Conservation (phyloP, 92 coral and sea anemone genomes). For the Palythoa caribaeorum region DNA sequence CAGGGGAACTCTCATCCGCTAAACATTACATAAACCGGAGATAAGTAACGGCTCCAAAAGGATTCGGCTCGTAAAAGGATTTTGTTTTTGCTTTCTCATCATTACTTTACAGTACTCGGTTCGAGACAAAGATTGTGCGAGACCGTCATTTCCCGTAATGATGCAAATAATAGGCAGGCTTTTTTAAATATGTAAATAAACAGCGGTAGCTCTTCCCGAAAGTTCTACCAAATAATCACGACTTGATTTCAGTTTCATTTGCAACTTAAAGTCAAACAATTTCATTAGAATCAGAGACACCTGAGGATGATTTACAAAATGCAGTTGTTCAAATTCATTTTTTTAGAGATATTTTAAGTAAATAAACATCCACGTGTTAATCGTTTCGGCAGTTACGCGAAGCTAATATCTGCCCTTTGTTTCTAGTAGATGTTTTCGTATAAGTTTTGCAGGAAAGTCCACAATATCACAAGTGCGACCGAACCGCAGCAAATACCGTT, state of each 20-base stretch:
- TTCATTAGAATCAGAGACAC: too few species aligned
- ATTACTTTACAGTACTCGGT: too few species aligned
- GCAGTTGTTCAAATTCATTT: neutral
- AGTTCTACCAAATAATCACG: neutral
- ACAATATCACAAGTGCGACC: neutral
- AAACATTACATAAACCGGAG: too few species aligned
- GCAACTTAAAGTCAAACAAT: neutral
- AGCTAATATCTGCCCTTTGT: neutral
- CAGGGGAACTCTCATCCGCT: too few species aligned
- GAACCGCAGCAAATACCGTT: neutral
- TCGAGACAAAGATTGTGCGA: too few species aligned
- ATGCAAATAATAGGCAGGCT: neutral
- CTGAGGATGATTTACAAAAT: too few species aligned
- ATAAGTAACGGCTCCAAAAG: too few species aligned
- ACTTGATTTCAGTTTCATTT: neutral
- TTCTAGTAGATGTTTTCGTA: neutral
- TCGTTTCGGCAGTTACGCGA: neutral
- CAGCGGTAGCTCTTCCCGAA: neutral
- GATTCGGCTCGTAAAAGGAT: too few species aligned
- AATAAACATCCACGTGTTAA: neutral
- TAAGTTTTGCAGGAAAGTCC: neutral
- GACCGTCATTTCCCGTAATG: neutral
- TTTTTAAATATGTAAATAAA: neutral
- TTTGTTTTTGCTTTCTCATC: too few species aligned
- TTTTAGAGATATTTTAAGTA: neutral